Evolutionary conservation across 2,888 invertebrate species (phyloP), one percentile per base, ranked within the genome.

Genomic region (Itoplectis maculator): DNA sequence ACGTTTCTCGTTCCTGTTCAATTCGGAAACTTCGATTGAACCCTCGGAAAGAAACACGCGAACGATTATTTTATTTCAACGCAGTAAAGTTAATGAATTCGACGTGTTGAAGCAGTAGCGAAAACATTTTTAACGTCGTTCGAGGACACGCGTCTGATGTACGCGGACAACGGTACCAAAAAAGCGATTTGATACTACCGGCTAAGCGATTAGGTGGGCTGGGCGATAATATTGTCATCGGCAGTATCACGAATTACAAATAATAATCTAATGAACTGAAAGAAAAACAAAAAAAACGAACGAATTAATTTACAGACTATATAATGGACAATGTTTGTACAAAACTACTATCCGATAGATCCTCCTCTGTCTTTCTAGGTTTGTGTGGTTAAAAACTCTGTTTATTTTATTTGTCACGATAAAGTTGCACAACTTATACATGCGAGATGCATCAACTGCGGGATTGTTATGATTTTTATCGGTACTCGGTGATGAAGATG

Each of bases 141-240:
- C 75, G 79, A 79, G 72, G 61, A 61, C 23, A 42, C 23, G 35
- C 75, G 65, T 54, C n/a, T n/a, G 42, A 68, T 15, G 13, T 40
- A 45, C 70, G 45, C 40, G 72, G 61, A 84, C 79, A 77, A 79
- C 68, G 73, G 69, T 76, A 80, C 65, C 59, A 70, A 45, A 56
- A 51, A 82, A 80, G 76, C 37, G 70, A 83, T 85, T 87, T 83
- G 73, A 87, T 84, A 86, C 83, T 79, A 75, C 51, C 66, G 63
- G 56, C 77, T 85, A 80, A 61, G 86, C 83, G 79, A 82, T 76
- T 73, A 80, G 79, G 80, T 69, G 80, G 74, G 84, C 56, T 54
- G 82, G 69, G 63, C 65, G 68, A 78, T 68, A 70, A 63, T 65
- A 74, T 40, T 72, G 23, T 72, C 56, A 73, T 54, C 37, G 49